A percentile compares a stretch with the other conserved stretches of the same genome.
Evolutionary conservation across 1,140 invertebrate species (phyloP).

Genomic region (Euura lappo): DNA sequence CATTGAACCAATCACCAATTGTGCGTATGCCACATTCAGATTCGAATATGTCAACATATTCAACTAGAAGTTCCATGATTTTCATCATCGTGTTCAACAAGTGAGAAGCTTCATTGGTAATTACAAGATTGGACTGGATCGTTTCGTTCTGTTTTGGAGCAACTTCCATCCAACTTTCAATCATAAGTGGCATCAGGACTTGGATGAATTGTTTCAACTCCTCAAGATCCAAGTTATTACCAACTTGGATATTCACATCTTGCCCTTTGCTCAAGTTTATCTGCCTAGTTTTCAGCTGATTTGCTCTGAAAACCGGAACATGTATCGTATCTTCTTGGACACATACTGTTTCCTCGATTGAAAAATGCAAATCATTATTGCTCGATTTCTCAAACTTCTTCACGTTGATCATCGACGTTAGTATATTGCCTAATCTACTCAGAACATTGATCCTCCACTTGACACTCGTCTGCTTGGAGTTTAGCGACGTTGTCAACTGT

Average conservation of each 20-base stretch:
- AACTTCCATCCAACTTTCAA: slow-evolving; percentile 78
- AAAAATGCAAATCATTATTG: neutral
- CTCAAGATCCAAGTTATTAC: slow-evolving; percentile 28
- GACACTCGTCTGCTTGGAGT: slow-evolving; percentile 71
- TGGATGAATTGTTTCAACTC: slow-evolving; percentile 61
- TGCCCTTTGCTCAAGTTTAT: slow-evolving; percentile 34
- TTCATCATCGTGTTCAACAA: slow-evolving; percentile 64
- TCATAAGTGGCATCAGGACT: slow-evolving; percentile 71
- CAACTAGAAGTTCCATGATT: slow-evolving; percentile 64
- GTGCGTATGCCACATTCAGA: slow-evolving; percentile 30
- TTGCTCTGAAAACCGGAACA: slow-evolving; percentile 35
- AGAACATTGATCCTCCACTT: slow-evolving; percentile 80
- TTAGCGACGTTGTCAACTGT: slow-evolving; percentile 69
- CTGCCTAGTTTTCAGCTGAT: slow-evolving; percentile 27
- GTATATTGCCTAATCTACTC: slow-evolving; percentile 67
- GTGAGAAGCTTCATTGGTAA: slow-evolving; percentile 63
- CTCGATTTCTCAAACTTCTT: slow-evolving; percentile 18
- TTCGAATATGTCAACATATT: slow-evolving; percentile 59
- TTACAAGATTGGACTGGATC: slow-evolving; percentile 48
- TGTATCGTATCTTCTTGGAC: slow-evolving; percentile 26
- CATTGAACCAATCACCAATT: slow-evolving; percentile 56
- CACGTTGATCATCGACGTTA: slow-evolving; percentile 57
- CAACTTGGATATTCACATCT: slow-evolving; percentile 13
- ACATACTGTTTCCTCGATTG: neutral
- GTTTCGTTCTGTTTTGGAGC: slow-evolving; percentile 56